Evolutionary conservation across 2,888 invertebrate species (phyloP).

Genomic region (Drosophila acutilabella): DNA sequence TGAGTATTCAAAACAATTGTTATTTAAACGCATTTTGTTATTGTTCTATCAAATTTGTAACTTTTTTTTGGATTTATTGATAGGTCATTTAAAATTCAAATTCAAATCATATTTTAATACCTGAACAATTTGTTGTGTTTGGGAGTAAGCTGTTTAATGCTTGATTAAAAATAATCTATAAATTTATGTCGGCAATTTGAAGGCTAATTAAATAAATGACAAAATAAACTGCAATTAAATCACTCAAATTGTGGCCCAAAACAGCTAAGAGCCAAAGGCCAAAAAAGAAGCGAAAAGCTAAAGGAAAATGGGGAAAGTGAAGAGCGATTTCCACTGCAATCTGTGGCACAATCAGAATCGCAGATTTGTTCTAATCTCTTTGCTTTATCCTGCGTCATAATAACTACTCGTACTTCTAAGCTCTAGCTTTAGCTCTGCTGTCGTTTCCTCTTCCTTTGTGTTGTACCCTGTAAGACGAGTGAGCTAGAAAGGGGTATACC

Average conservation of each 20-base stretch:
- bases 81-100: too few relatives aligned
- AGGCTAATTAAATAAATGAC: constrained; percentile 34
- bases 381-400: constrained; percentile 71
- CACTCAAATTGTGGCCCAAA: constrained; percentile 8
- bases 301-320: neutral
- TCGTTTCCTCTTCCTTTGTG: constrained; percentile 21
- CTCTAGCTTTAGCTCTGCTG: constrained; percentile 19
- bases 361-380: constrained; percentile 66
- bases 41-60: neutral
- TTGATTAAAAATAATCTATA: constrained; percentile 9
- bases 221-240: constrained; percentile 37
- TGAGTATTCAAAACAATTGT: neutral
- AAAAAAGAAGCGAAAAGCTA: neutral
- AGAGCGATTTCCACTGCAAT: constrained; percentile 16
- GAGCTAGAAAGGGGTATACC: neutral
- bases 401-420: constrained; percentile 61
- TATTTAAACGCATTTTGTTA: neutral
- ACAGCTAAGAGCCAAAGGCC: constrained; percentile 9
- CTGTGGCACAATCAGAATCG: constrained; percentile 39
- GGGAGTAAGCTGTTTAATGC: constrained; percentile 13
- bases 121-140: neutral
- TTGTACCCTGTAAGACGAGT: constrained; percentile 1
- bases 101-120: neutral
- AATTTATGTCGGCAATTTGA: constrained; percentile 10
- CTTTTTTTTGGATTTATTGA: neutral